Percentiles rank a stretch among this genome's conserved stretches.
phyloP scores from a whole-genome alignment of 2,888 invertebrate species.

The Petrolisthes manimaculis region DNA sequence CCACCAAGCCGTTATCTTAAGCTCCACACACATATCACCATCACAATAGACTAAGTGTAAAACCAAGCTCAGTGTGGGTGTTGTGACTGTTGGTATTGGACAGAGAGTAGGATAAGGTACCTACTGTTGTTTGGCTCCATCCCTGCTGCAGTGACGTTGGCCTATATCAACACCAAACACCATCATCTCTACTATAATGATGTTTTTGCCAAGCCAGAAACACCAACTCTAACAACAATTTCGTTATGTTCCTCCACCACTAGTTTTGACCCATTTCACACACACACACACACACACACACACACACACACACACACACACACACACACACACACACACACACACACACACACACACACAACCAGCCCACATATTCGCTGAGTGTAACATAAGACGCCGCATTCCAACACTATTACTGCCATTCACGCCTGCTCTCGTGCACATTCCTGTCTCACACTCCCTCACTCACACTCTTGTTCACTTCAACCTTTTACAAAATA shows the following conservation, averaged over 20 bases:
- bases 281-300: constrained; percentile 32
- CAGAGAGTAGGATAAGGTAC: too few species aligned
- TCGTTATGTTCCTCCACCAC: not conserved
- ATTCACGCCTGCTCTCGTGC: not conserved
- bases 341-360: not conserved
- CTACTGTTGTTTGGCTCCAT: too few species aligned
- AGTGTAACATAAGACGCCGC: not conserved
- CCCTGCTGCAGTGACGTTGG: too few species aligned
- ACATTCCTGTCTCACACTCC: not conserved
- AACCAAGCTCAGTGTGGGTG: too few species aligned
- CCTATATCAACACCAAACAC: too few species aligned
- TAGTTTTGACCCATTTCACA: not conserved
- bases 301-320: constrained; percentile 31
- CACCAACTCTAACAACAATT: too few species aligned
- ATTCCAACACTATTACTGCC: not conserved
- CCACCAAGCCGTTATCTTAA: too few species aligned
- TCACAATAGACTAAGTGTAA: too few species aligned
- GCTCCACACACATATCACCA: too few species aligned
- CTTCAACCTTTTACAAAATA: not conserved
- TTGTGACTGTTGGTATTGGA: too few species aligned
- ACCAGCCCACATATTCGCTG: not conserved
- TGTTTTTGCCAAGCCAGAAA: too few species aligned
- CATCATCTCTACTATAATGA: too few species aligned
- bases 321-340: not conserved
- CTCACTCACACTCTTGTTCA: not conserved